Conservation (phyloP, 2,113 vertebrate genomes). For the Chloropsis cyanopogon region DNA sequence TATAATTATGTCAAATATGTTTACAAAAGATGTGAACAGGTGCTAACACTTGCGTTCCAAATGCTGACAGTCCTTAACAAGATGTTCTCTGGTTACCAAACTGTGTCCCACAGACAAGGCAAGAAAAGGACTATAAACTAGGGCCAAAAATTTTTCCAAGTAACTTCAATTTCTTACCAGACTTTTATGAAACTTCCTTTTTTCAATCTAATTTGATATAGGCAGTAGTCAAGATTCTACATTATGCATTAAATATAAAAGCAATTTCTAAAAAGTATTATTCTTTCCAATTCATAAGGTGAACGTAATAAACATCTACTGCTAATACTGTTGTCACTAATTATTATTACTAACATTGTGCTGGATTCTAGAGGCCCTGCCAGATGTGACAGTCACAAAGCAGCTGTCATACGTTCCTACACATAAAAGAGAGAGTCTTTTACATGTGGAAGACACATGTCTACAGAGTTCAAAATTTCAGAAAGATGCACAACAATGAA, state of each 20-base stretch:
- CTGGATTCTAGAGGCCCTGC: neutral
- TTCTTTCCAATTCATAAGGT: neutral
- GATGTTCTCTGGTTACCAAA: neutral
- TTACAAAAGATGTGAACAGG: conserved; percentile 34
- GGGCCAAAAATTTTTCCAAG: neutral
- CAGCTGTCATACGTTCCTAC: neutral
- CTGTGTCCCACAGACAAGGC: neutral
- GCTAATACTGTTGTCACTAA: neutral
- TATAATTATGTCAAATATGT: conserved; percentile 29
- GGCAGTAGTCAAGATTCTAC: neutral
- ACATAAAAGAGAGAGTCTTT: neutral
- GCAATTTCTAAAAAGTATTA: neutral
- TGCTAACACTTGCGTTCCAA: neutral
- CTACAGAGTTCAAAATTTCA: neutral
- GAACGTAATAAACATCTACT: neutral
- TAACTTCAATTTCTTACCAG: neutral
- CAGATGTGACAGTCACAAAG: neutral
- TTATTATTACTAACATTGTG: neutral
- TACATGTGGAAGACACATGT: neutral
- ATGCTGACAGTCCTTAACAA: neutral
- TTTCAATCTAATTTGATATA: neutral
- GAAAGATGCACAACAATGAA: neutral
- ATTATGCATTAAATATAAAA: neutral
- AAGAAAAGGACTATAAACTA: neutral
- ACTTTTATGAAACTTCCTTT: neutral